Evolutionary conservation across 2,888 invertebrate genomes (phyloP).

Genomic region (Eustalomyia histrio): DNA sequence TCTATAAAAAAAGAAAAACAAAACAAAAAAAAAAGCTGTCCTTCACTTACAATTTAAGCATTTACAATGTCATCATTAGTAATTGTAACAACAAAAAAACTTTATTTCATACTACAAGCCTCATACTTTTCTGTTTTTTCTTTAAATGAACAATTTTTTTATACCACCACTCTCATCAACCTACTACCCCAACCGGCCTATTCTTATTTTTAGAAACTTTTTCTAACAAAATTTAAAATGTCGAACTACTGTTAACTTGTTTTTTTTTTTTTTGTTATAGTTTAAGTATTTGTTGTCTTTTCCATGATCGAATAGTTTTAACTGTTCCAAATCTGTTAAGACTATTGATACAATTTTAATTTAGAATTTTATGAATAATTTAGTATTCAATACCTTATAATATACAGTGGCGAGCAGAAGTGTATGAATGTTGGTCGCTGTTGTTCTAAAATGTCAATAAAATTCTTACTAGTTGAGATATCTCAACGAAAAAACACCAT

Average conservation of each 20-base stretch:
- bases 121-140: no score
- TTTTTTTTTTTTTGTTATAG: conserved; percentile 41
- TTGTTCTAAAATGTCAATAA: no score
- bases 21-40: no score
- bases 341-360: no score
- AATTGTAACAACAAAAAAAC: conserved; percentile 8
- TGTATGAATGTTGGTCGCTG: no score
- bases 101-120: not conserved
- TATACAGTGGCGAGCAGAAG: no score
- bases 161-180: not conserved
- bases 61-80: conserved; percentile 60
- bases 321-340: no score
- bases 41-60: conserved; percentile 61
- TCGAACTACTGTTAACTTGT: conserved; percentile 40
- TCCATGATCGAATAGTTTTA: not conserved
- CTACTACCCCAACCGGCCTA: not conserved
- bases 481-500: no score
- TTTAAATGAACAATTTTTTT: not conserved
- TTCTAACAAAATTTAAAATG: conserved; percentile 5
- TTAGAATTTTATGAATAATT: no score
- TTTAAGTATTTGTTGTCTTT: conserved; percentile 47
- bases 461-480: no score
- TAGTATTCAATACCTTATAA: no score
- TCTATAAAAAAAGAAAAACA: not conserved
- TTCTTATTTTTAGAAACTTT: not conserved